phyloP scores from a whole-genome alignment of 1,140 invertebrate species.

The Leptinotarsa lineolata region DNA sequence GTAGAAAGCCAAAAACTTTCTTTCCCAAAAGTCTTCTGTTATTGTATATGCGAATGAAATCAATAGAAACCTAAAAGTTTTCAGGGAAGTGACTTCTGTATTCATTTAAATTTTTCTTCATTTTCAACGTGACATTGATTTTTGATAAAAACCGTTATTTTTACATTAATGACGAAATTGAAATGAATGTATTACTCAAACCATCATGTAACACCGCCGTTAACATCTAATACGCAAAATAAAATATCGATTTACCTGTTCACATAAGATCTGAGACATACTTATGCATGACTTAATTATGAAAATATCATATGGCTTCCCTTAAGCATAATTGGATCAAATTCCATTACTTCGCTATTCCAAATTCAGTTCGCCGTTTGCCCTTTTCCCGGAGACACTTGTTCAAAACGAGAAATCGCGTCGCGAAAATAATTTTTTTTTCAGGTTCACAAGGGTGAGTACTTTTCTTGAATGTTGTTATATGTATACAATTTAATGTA shows the following conservation, averaged over 20 bases:
- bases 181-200: too few relatives aligned
- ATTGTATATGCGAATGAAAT: too few relatives aligned
- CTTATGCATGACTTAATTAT: constrained; percentile 29
- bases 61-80: too few relatives aligned
- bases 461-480: not conserved
- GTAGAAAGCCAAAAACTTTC: too few relatives aligned
- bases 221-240: not conserved
- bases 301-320: constrained; percentile 35
- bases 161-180: too few relatives aligned
- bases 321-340: constrained; percentile 21
- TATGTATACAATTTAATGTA: not conserved
- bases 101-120: too few relatives aligned
- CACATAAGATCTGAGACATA: constrained; percentile 12
- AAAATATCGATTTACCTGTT: constrained; percentile 1
- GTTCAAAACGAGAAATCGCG: too few relatives aligned
- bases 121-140: too few relatives aligned
- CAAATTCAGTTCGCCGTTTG: constrained; percentile 22
- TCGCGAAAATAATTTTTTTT: not conserved
- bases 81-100: too few relatives aligned
- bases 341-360: constrained; percentile 2
- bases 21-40: too few relatives aligned
- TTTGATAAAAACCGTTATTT: too few relatives aligned
- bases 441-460: constrained; percentile 1
- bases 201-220: too few relatives aligned
- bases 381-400: constrained; percentile 10